These are phyloP conservation scores for Atrina japonica DNA, from an alignment of 2,888 invertebrate species.

Conservation along the genomic window DNA sequence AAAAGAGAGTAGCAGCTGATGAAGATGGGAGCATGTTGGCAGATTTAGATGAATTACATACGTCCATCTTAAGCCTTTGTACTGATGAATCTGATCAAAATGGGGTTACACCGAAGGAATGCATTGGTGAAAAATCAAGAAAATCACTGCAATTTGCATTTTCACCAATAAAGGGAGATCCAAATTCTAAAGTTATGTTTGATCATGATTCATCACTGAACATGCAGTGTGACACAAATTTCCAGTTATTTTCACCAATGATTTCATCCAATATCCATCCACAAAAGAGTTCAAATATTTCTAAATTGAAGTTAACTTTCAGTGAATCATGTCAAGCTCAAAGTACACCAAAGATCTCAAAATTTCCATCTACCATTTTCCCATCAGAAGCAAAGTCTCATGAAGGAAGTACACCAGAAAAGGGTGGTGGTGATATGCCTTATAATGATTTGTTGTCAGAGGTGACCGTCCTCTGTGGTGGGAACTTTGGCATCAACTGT, in stretches of 20 bases:
- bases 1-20: no score
- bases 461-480: constrained; percentile 13
- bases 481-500: not conserved
- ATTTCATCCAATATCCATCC: not conserved
- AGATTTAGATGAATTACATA: constrained; percentile 36
- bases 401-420: not conserved
- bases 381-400: not conserved
- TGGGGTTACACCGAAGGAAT: not conserved
- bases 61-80: constrained; percentile 35
- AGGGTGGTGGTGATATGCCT: constrained; percentile 3
- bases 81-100: constrained; percentile 1
- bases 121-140: no score
- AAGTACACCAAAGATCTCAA: constrained; percentile 10
- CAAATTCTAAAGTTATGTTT: constrained; percentile 4
- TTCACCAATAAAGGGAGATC: not conserved
- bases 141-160: no score
- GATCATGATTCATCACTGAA: no score
- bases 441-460: constrained; percentile 21
- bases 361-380: not conserved
- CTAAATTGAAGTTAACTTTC: not conserved
- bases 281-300: not conserved
- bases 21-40: not conserved
- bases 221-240: no score
- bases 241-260: not conserved
- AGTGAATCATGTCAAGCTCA: constrained; percentile 1